phyloP scores from a whole-genome alignment of 2,888 invertebrate genomes.

The Fragum whitleyi region DNA sequence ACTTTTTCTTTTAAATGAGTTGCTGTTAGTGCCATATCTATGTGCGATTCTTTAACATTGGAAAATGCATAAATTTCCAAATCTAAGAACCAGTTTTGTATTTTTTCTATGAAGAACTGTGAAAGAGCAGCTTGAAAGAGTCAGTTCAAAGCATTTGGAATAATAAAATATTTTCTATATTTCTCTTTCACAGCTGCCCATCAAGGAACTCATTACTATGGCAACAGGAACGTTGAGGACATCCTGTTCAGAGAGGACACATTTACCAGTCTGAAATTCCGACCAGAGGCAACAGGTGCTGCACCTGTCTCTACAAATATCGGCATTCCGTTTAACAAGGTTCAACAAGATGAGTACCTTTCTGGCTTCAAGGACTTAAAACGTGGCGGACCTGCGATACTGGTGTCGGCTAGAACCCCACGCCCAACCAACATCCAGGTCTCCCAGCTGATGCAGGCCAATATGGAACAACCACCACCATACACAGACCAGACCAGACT shows the following conservation, averaged over 20 bases:
- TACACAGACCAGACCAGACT: conserved; percentile 2
- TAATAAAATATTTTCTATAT: too few species aligned
- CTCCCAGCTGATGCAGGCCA: neutral
- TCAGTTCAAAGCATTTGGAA: too few species aligned
- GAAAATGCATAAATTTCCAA: too few species aligned
- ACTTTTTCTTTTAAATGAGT: too few species aligned
- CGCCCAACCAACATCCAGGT: neutral
- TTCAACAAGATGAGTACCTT: conserved; percentile 17
- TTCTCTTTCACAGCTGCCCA: conserved; percentile 12
- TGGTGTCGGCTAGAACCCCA: conserved; percentile 6
- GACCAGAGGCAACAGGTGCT: neutral
- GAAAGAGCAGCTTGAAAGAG: too few species aligned
- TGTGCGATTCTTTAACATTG: too few species aligned
- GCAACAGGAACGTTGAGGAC: conserved; percentile 29
- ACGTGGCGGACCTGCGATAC: neutral
- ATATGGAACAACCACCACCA: neutral
- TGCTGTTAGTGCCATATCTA: too few species aligned
- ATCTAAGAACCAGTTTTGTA: too few species aligned
- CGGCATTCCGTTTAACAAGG: neutral
- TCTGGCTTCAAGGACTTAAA: conserved; percentile 14
- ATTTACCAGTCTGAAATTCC: conserved; percentile 53
- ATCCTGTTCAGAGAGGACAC: conserved; percentile 51
- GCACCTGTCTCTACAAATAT: conserved; percentile 20
- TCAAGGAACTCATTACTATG: conserved; percentile 31
- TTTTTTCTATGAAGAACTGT: too few species aligned